These are phyloP conservation scores for Patella vulgata DNA, from an alignment of 1,140 invertebrate species.

Conservation along the genomic window DNA sequence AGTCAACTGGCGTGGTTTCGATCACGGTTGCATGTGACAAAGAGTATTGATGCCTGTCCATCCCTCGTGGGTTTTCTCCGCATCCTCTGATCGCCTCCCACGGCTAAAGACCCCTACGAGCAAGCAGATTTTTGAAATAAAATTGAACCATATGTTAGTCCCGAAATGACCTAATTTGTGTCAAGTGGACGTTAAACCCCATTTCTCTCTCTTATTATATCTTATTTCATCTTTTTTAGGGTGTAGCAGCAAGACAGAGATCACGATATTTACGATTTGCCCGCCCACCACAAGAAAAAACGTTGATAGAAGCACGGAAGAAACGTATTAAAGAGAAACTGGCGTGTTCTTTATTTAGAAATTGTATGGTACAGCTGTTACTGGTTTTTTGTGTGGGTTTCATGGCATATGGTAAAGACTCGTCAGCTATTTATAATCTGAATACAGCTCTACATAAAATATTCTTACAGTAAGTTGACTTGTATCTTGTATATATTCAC, in stretches of 20 bases:
- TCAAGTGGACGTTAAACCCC: too few relatives aligned
- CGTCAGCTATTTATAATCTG: slow-evolving; percentile 37
- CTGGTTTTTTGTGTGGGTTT: slow-evolving; percentile 28
- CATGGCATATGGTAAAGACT: slow-evolving; percentile 58
- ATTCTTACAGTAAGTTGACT: slow-evolving; percentile 37
- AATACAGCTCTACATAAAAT: slow-evolving; percentile 47
- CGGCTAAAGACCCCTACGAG: too few relatives aligned
- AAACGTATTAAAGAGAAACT: slow-evolving; percentile 62
- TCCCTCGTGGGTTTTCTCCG: too few relatives aligned
- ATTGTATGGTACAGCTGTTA: neutral
- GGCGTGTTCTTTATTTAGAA: slow-evolving; percentile 29
- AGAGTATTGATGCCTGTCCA: too few relatives aligned
- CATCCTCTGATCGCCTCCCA: too few relatives aligned
- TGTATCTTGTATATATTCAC: neutral
- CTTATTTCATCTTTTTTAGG: slow-evolving; percentile 48
- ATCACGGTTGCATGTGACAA: too few relatives aligned
- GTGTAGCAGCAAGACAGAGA: slow-evolving; percentile 60
- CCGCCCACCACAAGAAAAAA: slow-evolving; percentile 63
- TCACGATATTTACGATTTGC: slow-evolving; percentile 65
- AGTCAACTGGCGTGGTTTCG: too few relatives aligned
- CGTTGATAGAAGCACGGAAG: slow-evolving; percentile 61
- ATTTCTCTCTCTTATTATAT: too few relatives aligned
- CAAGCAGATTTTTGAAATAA: too few relatives aligned
- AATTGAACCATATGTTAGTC: too few relatives aligned
- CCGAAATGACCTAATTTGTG: too few relatives aligned